phyloP scores from a whole-genome alignment of 2,797 vertebrate species.

The Dryobates pubescens region DNA sequence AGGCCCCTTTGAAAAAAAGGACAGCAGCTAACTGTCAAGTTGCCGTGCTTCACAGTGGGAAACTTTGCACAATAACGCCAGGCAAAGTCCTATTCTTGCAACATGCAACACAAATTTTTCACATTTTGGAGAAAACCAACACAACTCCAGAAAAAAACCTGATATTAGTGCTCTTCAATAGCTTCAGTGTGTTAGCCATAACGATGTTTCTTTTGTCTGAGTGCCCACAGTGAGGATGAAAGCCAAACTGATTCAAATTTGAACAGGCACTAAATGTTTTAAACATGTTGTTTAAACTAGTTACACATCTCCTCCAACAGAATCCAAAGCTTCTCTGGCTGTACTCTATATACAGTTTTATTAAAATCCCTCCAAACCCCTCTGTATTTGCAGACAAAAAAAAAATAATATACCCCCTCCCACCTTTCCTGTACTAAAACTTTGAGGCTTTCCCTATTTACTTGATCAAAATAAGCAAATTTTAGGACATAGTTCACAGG shows the following conservation, averaged over 20 bases:
- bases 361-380: neutral
- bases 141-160: neutral
- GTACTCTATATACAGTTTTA: neutral
- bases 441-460: neutral
- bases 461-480: neutral
- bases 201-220: neutral
- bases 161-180: neutral
- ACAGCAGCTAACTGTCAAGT: neutral
- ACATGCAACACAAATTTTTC: neutral
- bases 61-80: neutral
- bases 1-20: slow-evolving; percentile 28
- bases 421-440: neutral
- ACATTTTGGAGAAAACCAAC: neutral
- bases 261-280: neutral
- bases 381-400: neutral
- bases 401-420: neutral
- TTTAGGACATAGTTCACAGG: neutral
- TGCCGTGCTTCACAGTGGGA: neutral
- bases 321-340: neutral
- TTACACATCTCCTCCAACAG: neutral
- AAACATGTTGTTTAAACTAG: neutral
- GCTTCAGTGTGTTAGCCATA: neutral
- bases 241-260: neutral
- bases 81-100: slow-evolving; percentile 3
- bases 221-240: neutral